phyloP scores from a whole-genome alignment of 2,113 vertebrate genomes.

The Phaethon lepturus region DNA sequence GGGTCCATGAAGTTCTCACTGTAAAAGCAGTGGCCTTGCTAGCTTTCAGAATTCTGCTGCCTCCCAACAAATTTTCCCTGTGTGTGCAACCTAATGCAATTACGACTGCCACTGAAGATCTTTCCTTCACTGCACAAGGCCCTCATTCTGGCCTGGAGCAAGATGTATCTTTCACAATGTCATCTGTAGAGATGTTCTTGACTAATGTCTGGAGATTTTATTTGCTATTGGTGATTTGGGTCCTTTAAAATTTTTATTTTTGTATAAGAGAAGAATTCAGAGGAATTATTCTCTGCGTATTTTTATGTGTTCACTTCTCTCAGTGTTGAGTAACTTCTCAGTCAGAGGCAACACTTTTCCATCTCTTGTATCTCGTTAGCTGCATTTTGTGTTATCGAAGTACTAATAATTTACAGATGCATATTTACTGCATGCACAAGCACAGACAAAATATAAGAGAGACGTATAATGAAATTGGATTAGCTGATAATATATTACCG shows the following conservation, averaged over 20 bases:
- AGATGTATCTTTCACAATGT: not conserved
- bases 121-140: not conserved
- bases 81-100: not conserved
- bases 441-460: not conserved
- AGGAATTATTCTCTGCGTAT: not conserved
- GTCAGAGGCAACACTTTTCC: not conserved
- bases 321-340: not conserved
- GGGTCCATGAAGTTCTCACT: not conserved
- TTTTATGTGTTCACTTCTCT: not conserved
- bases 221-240: not conserved
- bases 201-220: not conserved
- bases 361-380: not conserved
- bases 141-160: not conserved
- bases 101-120: not conserved
- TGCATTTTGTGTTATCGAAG: not conserved
- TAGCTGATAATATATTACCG: not conserved
- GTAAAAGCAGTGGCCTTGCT: fast-evolving
- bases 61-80: not conserved
- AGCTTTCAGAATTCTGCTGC: not conserved
- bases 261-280: not conserved
- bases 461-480: not conserved
- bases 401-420: not conserved
- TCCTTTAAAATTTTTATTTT: not conserved
- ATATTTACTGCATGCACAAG: not conserved
- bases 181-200: not conserved